Percentiles rank a stretch among this genome's conserved stretches.
Evolutionary conservation across 2,113 vertebrate genomes (phyloP).

Genomic region (Phodopus roborovskii): DNA sequence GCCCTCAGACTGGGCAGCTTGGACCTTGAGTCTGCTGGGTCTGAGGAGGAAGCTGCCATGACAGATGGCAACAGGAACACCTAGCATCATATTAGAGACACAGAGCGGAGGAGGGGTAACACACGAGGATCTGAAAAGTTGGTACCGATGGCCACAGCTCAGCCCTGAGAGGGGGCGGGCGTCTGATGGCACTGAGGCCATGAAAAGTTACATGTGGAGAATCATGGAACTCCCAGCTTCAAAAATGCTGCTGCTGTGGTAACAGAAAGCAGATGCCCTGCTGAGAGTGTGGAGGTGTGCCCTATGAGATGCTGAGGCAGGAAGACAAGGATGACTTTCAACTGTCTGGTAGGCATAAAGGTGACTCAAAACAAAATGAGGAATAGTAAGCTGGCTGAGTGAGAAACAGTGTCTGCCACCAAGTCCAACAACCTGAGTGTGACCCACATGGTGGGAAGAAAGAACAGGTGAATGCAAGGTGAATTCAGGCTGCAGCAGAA

Average conservation of each 20-base stretch:
- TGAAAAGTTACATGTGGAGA: background rate
- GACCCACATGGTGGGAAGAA: background rate
- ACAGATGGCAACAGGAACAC: background rate
- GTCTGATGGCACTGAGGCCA: background rate
- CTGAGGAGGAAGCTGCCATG: background rate
- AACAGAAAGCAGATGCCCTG: background rate
- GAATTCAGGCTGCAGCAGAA: fast-evolving
- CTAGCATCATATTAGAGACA: background rate
- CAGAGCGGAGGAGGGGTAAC: background rate
- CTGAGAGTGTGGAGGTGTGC: background rate
- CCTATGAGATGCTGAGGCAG: background rate
- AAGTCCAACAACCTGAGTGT: fast-evolving
- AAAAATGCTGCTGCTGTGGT: background rate
- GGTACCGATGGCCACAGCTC: background rate
- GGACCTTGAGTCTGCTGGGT: background rate
- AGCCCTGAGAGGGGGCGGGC: background rate
- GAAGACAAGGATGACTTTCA: background rate
- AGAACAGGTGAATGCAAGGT: too few species aligned
- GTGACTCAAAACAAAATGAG: background rate
- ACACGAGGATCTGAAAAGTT: background rate
- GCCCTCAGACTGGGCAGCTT: background rate
- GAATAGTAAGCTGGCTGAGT: background rate
- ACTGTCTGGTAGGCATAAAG: too few species aligned
- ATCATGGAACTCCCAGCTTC: background rate
- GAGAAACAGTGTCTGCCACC: too few species aligned